Base-by-base conservation (phyloP, 2,113 vertebrate genomes). In the Anhinga anhinga region DNA sequence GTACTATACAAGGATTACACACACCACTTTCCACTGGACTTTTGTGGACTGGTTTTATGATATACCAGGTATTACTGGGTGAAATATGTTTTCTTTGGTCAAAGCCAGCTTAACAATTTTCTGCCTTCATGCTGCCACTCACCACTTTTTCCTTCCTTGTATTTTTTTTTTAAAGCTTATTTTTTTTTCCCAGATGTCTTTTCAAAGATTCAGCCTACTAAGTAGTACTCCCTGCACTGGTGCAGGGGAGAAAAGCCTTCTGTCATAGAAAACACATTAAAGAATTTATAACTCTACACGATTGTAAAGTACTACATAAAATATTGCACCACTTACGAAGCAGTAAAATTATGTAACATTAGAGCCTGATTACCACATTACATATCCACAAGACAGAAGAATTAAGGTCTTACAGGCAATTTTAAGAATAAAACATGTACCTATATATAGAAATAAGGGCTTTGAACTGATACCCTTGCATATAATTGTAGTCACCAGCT, bases 271-370 rank as follows among this genome's bases (percentile, higher is more conserved):
- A 93, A 86, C 34, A 73, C 36, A 73, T 80, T 53, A 88, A 47
- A 44, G 58, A 93, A 92, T 90, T 86, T 58, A 69, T 88, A 93
- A 52, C 58, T 36, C 62, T 34, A 77, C 15, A 19, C 21, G 40
- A 93, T 7, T 80, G 62, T 52, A 32, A 95, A 90, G 42, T 45
- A 49, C 49, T 77, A 36, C 32, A 71, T 72, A 79, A 96, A 95
- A 81, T 74, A 95, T 13, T 77, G 67, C 42, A 81, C 19, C 50
- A 81, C 50, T 81, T 92, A 80, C 1, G 44, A 86, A 74, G 67
- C 50, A 81, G 45, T 88, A 88, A 93, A 92, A 86, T 56, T 32
- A 27, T 58, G 26, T 70, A 86, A 69, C 17, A 58, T 58, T 70
- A 81, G 63, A 80, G 76, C 53, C 3, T 55, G 86, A 73, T n/a